Evolutionary conservation across 2,113 vertebrate genomes (phyloP).

Genomic region (Myxocyprinus asiaticus): DNA sequence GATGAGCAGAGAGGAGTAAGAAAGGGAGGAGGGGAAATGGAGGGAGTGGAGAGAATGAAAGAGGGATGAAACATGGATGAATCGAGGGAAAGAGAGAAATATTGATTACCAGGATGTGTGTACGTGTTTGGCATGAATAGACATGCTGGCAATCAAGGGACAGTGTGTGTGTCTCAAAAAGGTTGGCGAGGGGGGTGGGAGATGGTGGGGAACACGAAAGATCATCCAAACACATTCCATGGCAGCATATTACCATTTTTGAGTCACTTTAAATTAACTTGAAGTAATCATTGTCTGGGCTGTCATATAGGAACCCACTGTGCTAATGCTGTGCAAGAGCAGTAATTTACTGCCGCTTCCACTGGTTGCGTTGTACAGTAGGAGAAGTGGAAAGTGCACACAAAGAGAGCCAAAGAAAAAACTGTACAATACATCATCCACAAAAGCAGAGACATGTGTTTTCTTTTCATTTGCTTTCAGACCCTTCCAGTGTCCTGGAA

Average conservation of each 20-base stretch:
- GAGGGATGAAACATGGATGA: slow-evolving; percentile 65
- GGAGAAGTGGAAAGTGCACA: slow-evolving; percentile 16
- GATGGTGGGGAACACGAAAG: not conserved
- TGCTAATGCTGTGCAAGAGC: slow-evolving; percentile 32
- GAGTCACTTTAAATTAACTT: slow-evolving; percentile 34
- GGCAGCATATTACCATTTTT: slow-evolving; percentile 26
- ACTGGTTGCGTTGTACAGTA: slow-evolving; percentile 22
- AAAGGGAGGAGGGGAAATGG: slow-evolving; percentile 34
- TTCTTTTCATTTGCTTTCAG: slow-evolving; percentile 8
- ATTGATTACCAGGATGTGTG: slow-evolving; percentile 70
- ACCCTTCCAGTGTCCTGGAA: not conserved
- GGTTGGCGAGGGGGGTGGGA: not conserved
- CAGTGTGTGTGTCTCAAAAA: not conserved
- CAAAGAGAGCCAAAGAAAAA: slow-evolving; percentile 23
- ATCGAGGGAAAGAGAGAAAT: slow-evolving; percentile 67
- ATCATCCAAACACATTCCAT: slow-evolving; percentile 1
- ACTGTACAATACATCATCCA: slow-evolving; percentile 4
- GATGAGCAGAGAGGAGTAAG: slow-evolving; percentile 29
- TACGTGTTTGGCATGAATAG: slow-evolving; percentile 75
- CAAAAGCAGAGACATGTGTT: slow-evolving; percentile 1
- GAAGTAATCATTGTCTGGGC: slow-evolving; percentile 18
- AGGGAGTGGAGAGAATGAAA: slow-evolving; percentile 48
- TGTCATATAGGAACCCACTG: slow-evolving; percentile 34
- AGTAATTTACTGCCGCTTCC: slow-evolving; percentile 17
- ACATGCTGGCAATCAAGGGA: slow-evolving; percentile 57